Percentiles rank a stretch among this genome's conserved stretches.
phyloP scores from a whole-genome alignment of 2,797 vertebrate species.

The Bucorvus abyssinicus region DNA sequence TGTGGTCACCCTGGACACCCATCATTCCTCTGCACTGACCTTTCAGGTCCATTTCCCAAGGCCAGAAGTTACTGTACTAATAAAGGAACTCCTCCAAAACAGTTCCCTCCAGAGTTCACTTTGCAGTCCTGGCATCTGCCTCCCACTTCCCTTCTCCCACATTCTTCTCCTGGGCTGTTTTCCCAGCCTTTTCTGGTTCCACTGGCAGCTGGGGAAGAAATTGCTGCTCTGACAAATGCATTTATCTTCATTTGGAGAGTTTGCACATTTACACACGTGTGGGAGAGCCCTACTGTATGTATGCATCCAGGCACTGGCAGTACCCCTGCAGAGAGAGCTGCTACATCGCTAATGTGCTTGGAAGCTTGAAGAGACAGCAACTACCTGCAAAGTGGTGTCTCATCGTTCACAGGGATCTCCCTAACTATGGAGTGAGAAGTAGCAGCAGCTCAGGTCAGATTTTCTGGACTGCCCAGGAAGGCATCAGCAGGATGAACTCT shows the following conservation, averaged over 20 bases:
- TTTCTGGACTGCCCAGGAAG: background rate
- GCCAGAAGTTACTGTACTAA: background rate
- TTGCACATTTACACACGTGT: background rate
- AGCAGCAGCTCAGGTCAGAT: background rate
- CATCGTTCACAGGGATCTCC: background rate
- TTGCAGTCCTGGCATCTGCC: background rate
- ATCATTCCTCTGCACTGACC: background rate
- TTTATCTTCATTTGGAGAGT: background rate
- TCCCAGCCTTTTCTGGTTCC: background rate
- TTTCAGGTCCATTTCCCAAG: background rate
- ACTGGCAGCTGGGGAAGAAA: background rate
- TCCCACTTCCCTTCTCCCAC: background rate
- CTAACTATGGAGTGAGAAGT: background rate
- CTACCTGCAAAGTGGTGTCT: background rate
- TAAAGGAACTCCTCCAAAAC: background rate
- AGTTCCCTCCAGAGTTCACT: background rate
- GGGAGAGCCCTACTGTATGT: background rate
- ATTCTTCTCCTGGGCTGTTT: background rate
- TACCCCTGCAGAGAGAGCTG: background rate
- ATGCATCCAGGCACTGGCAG: background rate
- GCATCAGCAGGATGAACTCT: background rate
- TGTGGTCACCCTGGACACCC: background rate
- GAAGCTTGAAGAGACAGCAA: accelerated
- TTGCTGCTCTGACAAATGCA: background rate
- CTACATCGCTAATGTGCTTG: background rate